phyloP scores from a whole-genome alignment of 2,113 vertebrate genomes.

The Apistogramma diplotaenia region DNA sequence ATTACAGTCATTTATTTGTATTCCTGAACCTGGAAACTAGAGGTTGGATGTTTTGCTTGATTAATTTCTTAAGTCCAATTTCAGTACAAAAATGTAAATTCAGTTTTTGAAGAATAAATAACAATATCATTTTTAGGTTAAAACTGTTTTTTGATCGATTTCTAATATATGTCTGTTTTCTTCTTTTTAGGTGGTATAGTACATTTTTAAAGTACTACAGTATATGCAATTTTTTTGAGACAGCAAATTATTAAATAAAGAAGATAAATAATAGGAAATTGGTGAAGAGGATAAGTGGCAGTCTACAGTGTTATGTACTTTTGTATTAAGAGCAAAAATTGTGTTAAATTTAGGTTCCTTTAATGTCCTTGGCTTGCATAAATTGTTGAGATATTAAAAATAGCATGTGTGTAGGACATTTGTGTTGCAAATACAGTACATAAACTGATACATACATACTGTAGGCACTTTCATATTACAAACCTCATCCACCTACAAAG shows the following conservation, averaged over 20 bases:
- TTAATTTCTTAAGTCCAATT: too few relatives aligned
- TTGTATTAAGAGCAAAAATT: neutral
- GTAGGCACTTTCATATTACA: neutral
- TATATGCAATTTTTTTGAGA: too few relatives aligned
- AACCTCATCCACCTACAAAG: neutral
- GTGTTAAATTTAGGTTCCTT: neutral
- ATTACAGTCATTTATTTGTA: too few relatives aligned
- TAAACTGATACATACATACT: neutral
- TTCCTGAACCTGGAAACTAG: too few relatives aligned
- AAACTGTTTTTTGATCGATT: too few relatives aligned
- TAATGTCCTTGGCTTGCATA: neutral
- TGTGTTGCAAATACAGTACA: too few relatives aligned
- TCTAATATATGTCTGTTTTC: too few relatives aligned
- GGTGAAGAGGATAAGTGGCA: neutral
- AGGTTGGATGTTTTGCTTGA: too few relatives aligned
- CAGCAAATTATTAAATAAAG: neutral
- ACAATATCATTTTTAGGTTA: too few relatives aligned
- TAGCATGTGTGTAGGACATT: neutral
- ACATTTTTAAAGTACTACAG: too few relatives aligned
- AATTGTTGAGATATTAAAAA: neutral
- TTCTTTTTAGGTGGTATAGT: neutral
- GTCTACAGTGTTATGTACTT: neutral
- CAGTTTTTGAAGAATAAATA: too few relatives aligned
- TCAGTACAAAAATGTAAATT: too few relatives aligned
- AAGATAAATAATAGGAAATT: neutral